A percentile compares a stretch with the other conserved stretches of the same genome.
Evolutionary conservation across 2,797 vertebrate genomes (phyloP).

Genomic region (Eremophila alpestris): DNA sequence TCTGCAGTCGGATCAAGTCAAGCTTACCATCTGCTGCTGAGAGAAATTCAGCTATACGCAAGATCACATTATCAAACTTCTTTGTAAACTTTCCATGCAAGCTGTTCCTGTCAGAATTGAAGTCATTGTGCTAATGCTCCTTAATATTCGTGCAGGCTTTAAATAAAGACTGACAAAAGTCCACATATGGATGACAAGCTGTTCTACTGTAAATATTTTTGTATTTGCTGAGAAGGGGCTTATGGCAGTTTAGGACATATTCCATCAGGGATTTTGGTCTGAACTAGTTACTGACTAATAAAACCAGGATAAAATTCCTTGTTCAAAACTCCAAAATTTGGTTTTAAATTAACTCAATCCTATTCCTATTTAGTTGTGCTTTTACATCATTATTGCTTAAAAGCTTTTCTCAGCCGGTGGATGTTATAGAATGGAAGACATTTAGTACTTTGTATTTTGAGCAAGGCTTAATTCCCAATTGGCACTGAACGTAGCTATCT

Average conservation of each 20-base stretch:
- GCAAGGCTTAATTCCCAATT: not conserved
- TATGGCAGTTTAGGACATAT: slow-evolving; percentile 67
- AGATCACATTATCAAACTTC: slow-evolving; percentile 72
- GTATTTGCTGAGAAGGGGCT: slow-evolving; percentile 72
- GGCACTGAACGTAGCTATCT: not conserved
- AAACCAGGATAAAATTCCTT: slow-evolving; percentile 2
- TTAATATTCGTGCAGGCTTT: slow-evolving; percentile 80
- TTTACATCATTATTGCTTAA: not conserved
- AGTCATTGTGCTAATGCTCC: slow-evolving; percentile 78
- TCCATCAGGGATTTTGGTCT: slow-evolving; percentile 59
- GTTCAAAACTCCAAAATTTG: slow-evolving; percentile 11
- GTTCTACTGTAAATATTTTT: slow-evolving; percentile 83
- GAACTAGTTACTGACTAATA: slow-evolving; percentile 13
- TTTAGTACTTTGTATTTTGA: not conserved
- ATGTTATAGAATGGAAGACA: not conserved
- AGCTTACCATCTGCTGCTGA: slow-evolving; percentile 79
- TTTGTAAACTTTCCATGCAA: slow-evolving; percentile 75
- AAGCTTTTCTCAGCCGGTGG: not conserved
- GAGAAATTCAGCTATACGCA: slow-evolving; percentile 68
- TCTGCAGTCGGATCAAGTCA: slow-evolving; percentile 70
- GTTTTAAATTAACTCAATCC: not conserved
- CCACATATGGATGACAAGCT: slow-evolving; percentile 83
- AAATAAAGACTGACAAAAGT: slow-evolving; percentile 84
- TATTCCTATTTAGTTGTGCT: not conserved
- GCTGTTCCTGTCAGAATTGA: slow-evolving; percentile 81